Evolutionary conservation across 2,888 invertebrate species (phyloP).

Genomic region (Tholera decimalis): DNA sequence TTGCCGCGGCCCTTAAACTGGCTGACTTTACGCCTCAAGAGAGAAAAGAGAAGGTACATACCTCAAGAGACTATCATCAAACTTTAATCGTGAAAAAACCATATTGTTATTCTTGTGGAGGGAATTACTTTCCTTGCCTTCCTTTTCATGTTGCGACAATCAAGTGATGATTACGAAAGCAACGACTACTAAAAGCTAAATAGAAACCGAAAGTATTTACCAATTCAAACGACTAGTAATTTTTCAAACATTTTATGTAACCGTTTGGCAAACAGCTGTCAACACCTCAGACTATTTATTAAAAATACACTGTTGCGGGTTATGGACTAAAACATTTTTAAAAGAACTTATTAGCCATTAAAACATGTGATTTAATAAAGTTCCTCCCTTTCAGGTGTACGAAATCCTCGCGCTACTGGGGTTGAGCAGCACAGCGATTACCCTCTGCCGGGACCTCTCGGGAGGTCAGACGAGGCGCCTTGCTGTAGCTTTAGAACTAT

Average conservation of each 20-base stretch:
- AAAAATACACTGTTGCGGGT: neutral
- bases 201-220: neutral
- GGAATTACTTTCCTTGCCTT: too few species aligned
- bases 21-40: constrained; percentile 93
- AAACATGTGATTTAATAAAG: neutral
- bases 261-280: constrained; percentile 1
- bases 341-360: neutral
- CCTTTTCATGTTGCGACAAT: neutral
- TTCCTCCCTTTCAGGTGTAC: constrained; percentile 91
- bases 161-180: neutral
- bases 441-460: constrained; percentile 94
- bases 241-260: neutral
- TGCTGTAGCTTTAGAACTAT: constrained; percentile 95
- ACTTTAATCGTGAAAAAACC: neutral
- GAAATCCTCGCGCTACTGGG: constrained; percentile 94
- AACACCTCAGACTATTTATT: too few species aligned
- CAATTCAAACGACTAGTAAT: neutral
- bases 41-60: constrained; percentile 93
- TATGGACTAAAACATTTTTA: neutral
- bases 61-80: neutral
- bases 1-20: constrained; percentile 96
- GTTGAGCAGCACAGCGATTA: constrained; percentile 93
- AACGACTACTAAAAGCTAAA: neutral
- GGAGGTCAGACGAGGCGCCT: constrained; percentile 97
- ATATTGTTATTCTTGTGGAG: neutral